A percentile compares a stretch with the other conserved stretches of the same genome.
Conservation (phyloP, 2,888 invertebrate genomes). For the Schizaphis graminum region DNA sequence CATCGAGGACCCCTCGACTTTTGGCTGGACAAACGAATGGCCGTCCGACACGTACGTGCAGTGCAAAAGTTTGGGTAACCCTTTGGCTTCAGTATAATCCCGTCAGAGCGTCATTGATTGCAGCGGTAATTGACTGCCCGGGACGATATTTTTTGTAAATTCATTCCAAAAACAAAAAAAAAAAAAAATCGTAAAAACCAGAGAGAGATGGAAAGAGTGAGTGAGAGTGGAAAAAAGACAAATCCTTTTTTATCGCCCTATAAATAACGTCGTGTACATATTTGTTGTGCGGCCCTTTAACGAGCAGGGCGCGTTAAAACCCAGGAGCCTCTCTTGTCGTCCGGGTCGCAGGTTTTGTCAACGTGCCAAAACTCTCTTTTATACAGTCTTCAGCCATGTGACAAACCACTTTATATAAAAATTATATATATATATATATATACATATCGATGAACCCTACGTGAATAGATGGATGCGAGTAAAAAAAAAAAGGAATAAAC, state of each 20-base stretch:
- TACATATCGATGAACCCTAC: conserved; percentile 8
- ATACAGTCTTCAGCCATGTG: conserved; percentile 57
- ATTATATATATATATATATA: background rate
- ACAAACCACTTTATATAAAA: conserved; percentile 59
- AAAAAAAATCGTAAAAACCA: conserved; percentile 33
- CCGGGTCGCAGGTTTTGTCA: conserved; percentile 61
- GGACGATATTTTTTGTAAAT: conserved; percentile 55
- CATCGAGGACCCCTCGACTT: conserved; percentile 9
- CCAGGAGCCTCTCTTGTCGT: conserved; percentile 55
- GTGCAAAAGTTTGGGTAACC: conserved; percentile 54
- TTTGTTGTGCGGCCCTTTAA: conserved; percentile 64
- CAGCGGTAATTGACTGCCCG: conserved; percentile 62
- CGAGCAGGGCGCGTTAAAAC: conserved; percentile 62
- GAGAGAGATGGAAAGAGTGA: background rate
- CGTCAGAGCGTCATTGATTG: conserved; percentile 61
- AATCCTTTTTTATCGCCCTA: conserved; percentile 66
- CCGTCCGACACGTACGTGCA: background rate
- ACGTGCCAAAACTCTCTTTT: conserved; percentile 58
- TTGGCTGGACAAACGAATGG: conserved; percentile 14
- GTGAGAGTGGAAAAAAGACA: conserved; percentile 11
- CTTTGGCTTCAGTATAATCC: conserved; percentile 50
- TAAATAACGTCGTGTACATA: conserved; percentile 65
- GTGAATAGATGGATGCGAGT: background rate
- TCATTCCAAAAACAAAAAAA: conserved; percentile 43
- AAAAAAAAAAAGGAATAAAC: background rate